Conservation (phyloP, 2,113 vertebrate genomes). For the Xenus cinereus region DNA sequence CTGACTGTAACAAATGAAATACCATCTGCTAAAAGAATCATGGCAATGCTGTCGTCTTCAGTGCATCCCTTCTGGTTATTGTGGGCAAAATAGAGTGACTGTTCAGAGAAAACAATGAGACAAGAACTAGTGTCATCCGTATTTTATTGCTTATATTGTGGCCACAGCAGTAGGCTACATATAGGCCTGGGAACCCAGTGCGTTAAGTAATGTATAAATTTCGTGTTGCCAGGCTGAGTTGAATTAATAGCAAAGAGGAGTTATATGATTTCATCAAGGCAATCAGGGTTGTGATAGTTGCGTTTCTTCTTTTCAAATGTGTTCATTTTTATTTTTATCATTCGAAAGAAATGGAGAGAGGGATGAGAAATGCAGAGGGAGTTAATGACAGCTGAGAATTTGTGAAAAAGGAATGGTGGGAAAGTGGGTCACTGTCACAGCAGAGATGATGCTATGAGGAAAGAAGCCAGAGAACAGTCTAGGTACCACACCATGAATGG, state of each 20-base stretch:
- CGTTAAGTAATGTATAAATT: too few species aligned
- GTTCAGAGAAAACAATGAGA: not conserved
- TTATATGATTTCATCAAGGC: not conserved
- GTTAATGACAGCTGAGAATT: not conserved
- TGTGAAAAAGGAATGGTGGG: not conserved
- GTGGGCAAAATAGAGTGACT: not conserved
- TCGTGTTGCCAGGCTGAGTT: not conserved
- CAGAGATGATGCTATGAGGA: not conserved
- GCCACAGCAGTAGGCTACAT: not conserved
- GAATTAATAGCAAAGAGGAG: not conserved
- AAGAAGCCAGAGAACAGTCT: not conserved
- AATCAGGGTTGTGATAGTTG: not conserved
- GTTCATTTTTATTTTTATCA: not conserved
- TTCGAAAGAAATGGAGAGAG: not conserved
- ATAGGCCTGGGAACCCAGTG: not conserved
- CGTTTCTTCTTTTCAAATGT: not conserved
- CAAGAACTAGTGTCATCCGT: not conserved
- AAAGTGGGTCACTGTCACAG: not conserved
- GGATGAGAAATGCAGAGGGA: not conserved
- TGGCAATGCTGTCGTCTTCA: not conserved
- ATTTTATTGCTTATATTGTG: not conserved
- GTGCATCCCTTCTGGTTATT: not conserved
- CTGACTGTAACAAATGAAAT: not conserved
- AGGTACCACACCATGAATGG: rapidly evolving
- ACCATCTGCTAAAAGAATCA: not conserved